Percentiles rank a stretch among this genome's conserved stretches.
Conservation (phyloP, 2,888 invertebrate species). For the Leucophora obtusa region DNA sequence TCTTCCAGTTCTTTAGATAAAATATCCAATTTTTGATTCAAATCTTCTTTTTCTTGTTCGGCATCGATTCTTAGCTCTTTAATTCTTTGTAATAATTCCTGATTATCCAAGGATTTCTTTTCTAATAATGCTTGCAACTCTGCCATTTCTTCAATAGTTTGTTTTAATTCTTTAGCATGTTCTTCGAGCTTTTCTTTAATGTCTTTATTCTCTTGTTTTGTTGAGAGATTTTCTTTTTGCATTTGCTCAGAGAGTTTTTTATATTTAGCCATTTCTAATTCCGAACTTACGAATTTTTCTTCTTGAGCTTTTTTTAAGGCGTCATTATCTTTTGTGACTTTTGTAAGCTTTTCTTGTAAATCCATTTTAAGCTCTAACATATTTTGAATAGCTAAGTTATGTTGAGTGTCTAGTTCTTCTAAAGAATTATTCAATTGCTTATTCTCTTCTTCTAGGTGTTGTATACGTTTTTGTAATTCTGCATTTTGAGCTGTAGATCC, state of each 20-base stretch:
- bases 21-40: conserved; percentile 69
- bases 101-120: conserved; percentile 72
- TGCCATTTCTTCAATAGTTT: conserved; percentile 69
- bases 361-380: conserved; percentile 81
- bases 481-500: conserved; percentile 33
- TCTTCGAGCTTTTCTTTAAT: conserved; percentile 71
- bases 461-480: conserved; percentile 78
- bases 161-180: conserved; percentile 70
- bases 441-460: conserved; percentile 78
- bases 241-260: conserved; percentile 68
- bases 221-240: conserved; percentile 63
- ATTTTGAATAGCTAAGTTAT: conserved; percentile 84
- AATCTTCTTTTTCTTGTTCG: conserved; percentile 71
- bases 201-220: conserved; percentile 65
- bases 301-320: conserved; percentile 68
- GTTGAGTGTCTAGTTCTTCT: conserved; percentile 87
- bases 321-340: conserved; percentile 78
- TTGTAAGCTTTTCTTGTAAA: conserved; percentile 80
- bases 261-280: conserved; percentile 69
- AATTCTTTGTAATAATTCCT: conserved; percentile 72
- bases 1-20: conserved; percentile 71
- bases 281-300: conserved; percentile 69
- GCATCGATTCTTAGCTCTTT: conserved; percentile 66
- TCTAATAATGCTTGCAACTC: conserved; percentile 71
- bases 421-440: conserved; percentile 80